Evolutionary conservation across 2,797 vertebrate genomes (phyloP), one percentile per base, ranked within the genome.

Genomic region (Tragelaphus eurycerus): DNA sequence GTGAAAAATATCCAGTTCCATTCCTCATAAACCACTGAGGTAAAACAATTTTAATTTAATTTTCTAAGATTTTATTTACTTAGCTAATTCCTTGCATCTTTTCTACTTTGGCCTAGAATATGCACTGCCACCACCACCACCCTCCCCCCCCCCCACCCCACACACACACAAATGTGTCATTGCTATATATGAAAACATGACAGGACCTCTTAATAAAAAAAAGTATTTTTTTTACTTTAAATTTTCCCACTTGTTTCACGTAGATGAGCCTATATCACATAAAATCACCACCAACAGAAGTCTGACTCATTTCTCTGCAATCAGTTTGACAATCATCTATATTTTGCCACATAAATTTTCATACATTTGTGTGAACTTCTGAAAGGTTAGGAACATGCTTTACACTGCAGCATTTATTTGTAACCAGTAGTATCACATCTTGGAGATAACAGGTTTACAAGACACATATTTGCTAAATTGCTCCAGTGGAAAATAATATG

Each of bases 21-120:
- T 34, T 88, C 13, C 34, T 25, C 29, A 76, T 71, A 93, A 96
- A 71, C 21, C 29, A 85, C 25, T 31, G 31, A 96, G 29, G 83
- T 27, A 89, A 82, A 93, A 31, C 15, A 92, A 87, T 64, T 86
- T 85, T 57, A 50, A 95, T 57, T 85, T 46, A 8, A 76, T 76
- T 78, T 97, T 64, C 46, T 79, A 71, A 17, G 38, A 79, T 83
- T 64, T 95, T 54, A 52, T 93, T 97, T 62, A 85, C 19, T 95
- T 96, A 84, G 31, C 29, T 62, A 90, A 82, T n/a, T 67, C 67
- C 17, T 79, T 86, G 17, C 52, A 92, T 54, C 48, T 48, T 93
- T 89, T 86, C 79, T 94, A 52, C 62, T 82, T 97, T 78, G 46
- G 27, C 43, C 34, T 86, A 23, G 3, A 96, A 92, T 93, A 92